phyloP scores from a whole-genome alignment of 2,888 invertebrate species.

The Dimorphilus gyrociliatus region DNA sequence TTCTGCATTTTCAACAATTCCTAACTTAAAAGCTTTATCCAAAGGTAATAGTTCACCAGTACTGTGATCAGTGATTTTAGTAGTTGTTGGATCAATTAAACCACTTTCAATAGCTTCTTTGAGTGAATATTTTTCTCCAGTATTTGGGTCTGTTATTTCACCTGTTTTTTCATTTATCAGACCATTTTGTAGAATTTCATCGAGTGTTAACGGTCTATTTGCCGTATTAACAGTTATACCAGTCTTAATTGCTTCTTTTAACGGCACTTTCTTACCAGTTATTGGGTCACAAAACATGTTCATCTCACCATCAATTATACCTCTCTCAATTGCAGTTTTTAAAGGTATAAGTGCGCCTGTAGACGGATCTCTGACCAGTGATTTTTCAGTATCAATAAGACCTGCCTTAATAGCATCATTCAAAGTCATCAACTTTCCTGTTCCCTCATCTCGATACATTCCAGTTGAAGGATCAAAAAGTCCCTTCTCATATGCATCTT shows the following conservation, averaged over 20 bases:
- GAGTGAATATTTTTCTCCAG: slow-evolving; percentile 58
- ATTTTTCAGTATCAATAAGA: slow-evolving; percentile 2
- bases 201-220: slow-evolving; percentile 1
- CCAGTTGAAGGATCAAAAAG: slow-evolving; percentile 18
- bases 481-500: slow-evolving; percentile 10
- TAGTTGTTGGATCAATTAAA: slow-evolving; percentile 43
- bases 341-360: slow-evolving; percentile 59
- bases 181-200: slow-evolving; percentile 3
- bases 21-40: too few species aligned
- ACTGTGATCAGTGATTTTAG: slow-evolving; percentile 5
- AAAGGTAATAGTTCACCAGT: slow-evolving; percentile 6
- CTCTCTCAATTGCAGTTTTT: slow-evolving; percentile 56
- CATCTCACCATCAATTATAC: slow-evolving; percentile 45
- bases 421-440: slow-evolving; percentile 5
- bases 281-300: slow-evolving; percentile 4
- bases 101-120: slow-evolving; percentile 62
- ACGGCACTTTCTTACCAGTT: slow-evolving; percentile 1
- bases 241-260: slow-evolving; percentile 2
- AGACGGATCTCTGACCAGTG: slow-evolving; percentile 61
- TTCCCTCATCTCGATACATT: slow-evolving; percentile 9
- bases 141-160: slow-evolving; percentile 50
- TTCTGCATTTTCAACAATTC: slow-evolving; percentile 1
- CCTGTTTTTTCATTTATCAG: slow-evolving; percentile 5
- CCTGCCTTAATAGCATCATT: slow-evolving; percentile 2
- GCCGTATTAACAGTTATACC: slow-evolving; percentile 2